Percentiles rank a stretch among this genome's conserved stretches.
phyloP scores from a whole-genome alignment of 2,888 invertebrate genomes.

The Abrostola triplasia region DNA sequence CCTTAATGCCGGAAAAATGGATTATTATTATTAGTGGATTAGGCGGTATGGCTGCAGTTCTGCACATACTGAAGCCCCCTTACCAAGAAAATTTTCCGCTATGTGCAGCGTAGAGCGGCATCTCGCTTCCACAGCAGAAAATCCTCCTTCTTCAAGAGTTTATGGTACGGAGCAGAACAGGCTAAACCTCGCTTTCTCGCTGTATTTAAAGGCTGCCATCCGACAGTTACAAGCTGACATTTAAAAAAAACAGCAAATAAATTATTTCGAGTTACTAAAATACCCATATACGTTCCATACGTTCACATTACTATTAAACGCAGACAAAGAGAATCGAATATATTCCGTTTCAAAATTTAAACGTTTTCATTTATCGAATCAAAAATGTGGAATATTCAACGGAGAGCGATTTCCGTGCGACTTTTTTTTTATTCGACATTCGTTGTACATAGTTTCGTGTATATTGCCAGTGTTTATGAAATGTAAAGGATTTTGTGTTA shows the following conservation, averaged over 20 bases:
- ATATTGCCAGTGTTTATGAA: not conserved
- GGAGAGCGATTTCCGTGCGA: not conserved
- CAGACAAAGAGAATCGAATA: constrained; percentile 8
- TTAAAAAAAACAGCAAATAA: not conserved
- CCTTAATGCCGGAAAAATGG: no score
- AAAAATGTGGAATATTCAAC: constrained; percentile 3
- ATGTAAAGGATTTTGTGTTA: not conserved
- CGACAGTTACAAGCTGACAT: not conserved
- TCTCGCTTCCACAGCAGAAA: no score
- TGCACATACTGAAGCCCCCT: no score
- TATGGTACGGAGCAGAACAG: no score
- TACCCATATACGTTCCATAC: not conserved
- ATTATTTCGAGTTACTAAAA: not conserved
- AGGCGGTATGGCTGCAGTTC: no score
- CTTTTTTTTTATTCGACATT: constrained; percentile 3
- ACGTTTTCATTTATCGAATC: constrained; percentile 1
- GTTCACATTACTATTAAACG: not conserved
- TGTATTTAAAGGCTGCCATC: no score
- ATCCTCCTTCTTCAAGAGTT: no score
- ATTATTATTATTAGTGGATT: no score
- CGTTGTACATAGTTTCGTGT: not conserved
- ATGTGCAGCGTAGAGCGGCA: no score
- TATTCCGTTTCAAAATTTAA: constrained; percentile 10
- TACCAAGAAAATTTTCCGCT: no score
- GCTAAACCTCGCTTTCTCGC: no score